These are phyloP conservation scores for Petaurus breviceps DNA, from an alignment of 2,113 vertebrate species.

Conservation along the genomic window DNA sequence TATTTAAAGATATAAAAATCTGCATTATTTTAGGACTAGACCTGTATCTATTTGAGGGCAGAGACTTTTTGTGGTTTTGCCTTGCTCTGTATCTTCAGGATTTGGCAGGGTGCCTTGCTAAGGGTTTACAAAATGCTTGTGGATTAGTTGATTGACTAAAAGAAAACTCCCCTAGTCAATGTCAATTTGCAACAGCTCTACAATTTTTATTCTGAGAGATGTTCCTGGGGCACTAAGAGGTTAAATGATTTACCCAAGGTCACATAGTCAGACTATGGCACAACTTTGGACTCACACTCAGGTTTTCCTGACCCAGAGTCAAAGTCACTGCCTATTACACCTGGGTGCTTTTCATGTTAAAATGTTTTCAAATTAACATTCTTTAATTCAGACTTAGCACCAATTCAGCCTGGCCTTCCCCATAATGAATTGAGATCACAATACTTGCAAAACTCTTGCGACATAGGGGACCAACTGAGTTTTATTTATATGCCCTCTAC, in stretches of 20 bases:
- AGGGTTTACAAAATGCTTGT: neutral
- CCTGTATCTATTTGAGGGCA: neutral
- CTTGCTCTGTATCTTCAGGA: neutral
- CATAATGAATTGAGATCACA: neutral
- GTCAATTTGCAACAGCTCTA: neutral
- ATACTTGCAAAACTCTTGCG: neutral
- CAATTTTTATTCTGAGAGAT: neutral
- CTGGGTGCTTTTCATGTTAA: neutral
- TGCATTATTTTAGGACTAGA: neutral
- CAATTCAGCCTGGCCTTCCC: neutral
- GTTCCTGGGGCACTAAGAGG: neutral
- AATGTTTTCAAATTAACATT: neutral
- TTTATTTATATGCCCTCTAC: conserved; percentile 47
- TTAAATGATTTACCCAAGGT: neutral
- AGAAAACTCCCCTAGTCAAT: neutral
- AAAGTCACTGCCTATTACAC: neutral
- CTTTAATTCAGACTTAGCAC: neutral
- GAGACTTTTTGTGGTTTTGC: neutral
- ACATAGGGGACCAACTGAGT: neutral
- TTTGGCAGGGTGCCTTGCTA: neutral
- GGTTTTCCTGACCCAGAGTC: neutral
- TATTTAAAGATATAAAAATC: neutral
- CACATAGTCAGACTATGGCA: neutral
- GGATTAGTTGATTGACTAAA: neutral
- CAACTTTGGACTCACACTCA: neutral